Base-by-base conservation (phyloP, 2,113 vertebrate species). In the Microtus oregoni region DNA sequence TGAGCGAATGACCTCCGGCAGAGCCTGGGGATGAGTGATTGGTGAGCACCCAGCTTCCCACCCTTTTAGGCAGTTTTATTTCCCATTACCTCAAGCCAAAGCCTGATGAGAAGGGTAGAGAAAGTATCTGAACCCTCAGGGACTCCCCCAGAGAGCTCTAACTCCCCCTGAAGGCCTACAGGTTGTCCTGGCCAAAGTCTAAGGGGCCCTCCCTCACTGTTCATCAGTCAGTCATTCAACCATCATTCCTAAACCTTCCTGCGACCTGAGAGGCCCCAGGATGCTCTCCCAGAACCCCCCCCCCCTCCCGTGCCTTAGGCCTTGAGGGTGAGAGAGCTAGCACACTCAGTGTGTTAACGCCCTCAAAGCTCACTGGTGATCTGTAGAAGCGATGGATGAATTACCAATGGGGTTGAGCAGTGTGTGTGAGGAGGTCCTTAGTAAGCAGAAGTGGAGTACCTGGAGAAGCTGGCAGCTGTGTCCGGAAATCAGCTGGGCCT, bases 401-500 rank as follows among this genome's bases (percentile, higher is more conserved):
- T 22, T 30, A 9, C 14, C 65, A 67, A 24, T 61, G 6, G 35
- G 58, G 35, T 70, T 77, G n/a, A 38, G 52, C 24, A 44, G 76
- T 5, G 30, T 5, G 30, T 41, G 50, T 9, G 7, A 91, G 55
- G 82, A 44, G 58, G 30, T 8, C 77, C 61, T 35, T 30, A 0
- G 20, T 26, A 1, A 67, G 19, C 32, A 58, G 30, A 15, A 67
- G 52, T 67, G n/a, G 65, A 32, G 41, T 94, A 98, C 98, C 97
- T 97, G 95, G 68, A 96, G 38, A 7, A 98, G 98, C 35, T 6
- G 95, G 78, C 35, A 72, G 68, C 89, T 96, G 44, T 93, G 97
- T 41, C 98, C 98, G 0, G 94, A 98, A 50, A 98, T 96, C 88
- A 91, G 85, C 35, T 96, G 94, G 1, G 96, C 97, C 82, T 93